Conservation (phyloP, 2,113 vertebrate genomes). For the Calyptommatus sinebrachiatus region DNA sequence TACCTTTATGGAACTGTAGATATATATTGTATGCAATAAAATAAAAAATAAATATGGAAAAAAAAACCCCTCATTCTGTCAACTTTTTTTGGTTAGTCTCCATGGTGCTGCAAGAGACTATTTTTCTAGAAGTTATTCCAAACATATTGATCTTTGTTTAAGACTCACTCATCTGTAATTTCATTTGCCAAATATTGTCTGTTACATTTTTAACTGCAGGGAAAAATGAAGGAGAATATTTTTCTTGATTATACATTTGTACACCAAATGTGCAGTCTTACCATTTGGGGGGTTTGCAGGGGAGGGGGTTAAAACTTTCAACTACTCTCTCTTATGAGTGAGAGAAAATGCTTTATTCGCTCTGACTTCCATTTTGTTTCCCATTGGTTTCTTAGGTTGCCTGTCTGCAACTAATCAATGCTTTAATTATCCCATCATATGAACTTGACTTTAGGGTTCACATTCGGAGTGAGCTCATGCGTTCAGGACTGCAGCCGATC, state of each 20-base stretch:
- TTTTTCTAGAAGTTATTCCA: neutral
- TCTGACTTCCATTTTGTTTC: neutral
- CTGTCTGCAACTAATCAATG: constrained; percentile 88
- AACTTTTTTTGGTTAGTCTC: too few relatives aligned
- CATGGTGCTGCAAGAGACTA: too few relatives aligned
- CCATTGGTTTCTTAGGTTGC: constrained; percentile 70
- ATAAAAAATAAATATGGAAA: too few relatives aligned
- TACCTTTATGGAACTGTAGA: too few relatives aligned
- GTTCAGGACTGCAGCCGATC: constrained; percentile 76
- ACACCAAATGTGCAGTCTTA: neutral
- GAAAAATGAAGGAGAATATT: neutral
- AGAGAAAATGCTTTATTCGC: neutral
- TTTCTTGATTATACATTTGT: neutral
- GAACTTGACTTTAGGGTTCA: constrained; percentile 90
- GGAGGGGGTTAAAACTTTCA: too few relatives aligned
- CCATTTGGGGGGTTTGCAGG: too few relatives aligned
- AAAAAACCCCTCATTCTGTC: too few relatives aligned
- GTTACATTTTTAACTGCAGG: neutral
- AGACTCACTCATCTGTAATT: too few relatives aligned
- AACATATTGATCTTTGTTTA: neutral
- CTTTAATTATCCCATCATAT: constrained; percentile 81
- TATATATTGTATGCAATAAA: too few relatives aligned
- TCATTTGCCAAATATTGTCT: too few relatives aligned
- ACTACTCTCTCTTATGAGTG: neutral
- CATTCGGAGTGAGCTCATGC: constrained; percentile 85